Percentiles rank a stretch among this genome's conserved stretches.
These are phyloP conservation scores for Sesamia nonagrioides DNA, from an alignment of 1,140 invertebrate species.

Conservation along the genomic window DNA sequence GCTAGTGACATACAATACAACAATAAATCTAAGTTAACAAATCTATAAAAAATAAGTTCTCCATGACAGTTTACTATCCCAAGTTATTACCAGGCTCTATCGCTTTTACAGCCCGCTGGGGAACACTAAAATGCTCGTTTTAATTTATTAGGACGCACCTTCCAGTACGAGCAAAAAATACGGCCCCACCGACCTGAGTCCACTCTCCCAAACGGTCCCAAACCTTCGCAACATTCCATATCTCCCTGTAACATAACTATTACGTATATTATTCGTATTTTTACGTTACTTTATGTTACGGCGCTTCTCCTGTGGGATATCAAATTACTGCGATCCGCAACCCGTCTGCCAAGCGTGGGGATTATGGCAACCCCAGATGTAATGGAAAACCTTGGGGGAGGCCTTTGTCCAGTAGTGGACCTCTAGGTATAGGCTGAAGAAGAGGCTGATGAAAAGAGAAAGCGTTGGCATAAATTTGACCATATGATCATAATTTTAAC, in stretches of 20 bases:
- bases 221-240: neutral
- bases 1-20: too few species aligned
- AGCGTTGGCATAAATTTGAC: neutral
- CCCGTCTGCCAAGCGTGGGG: too few species aligned
- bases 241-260: neutral
- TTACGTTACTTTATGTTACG: neutral
- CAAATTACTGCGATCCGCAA: too few species aligned
- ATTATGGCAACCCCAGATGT: too few species aligned
- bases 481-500: too few species aligned
- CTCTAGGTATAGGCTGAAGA: too few species aligned
- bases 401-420: too few species aligned
- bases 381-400: too few species aligned
- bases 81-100: constrained; percentile 8
- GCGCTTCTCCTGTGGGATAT: too few species aligned
- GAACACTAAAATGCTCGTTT: constrained; percentile 14
- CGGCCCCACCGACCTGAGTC: neutral
- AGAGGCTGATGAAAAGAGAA: neutral
- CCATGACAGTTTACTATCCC: constrained; percentile 20
- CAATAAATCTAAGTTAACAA: too few species aligned
- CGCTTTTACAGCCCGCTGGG: neutral
- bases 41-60: constrained; percentile 27
- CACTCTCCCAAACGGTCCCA: neutral
- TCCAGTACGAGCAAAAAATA: constrained; percentile 9
- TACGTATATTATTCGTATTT: constrained; percentile 11
- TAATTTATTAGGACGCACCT: constrained; percentile 10